Conservation (phyloP, 2,888 invertebrate genomes). For the Cacoxenus indagator region DNA sequence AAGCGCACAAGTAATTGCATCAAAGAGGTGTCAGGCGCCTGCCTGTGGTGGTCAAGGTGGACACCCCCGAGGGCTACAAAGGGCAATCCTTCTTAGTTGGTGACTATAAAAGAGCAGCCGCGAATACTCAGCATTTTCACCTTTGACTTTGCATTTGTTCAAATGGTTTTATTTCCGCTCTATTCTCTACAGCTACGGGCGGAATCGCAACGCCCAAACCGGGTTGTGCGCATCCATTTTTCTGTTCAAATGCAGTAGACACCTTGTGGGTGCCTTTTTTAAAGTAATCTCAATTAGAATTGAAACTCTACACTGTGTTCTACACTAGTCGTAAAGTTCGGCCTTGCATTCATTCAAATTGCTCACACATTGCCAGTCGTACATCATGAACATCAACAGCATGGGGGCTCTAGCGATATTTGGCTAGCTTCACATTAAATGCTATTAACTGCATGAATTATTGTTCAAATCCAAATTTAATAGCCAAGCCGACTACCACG, state of each 20-base stretch:
- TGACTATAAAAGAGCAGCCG: not conserved
- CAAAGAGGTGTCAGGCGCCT: no score
- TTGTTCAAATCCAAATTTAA: constrained; percentile 64
- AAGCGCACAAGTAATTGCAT: not conserved
- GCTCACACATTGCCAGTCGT: not conserved
- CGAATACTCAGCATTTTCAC: constrained; percentile 12
- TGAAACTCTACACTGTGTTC: not conserved
- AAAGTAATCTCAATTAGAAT: not conserved
- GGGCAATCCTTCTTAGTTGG: not conserved
- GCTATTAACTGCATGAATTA: constrained; percentile 69
- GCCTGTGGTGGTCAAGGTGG: constrained; percentile 1
- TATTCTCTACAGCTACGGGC: not conserved
- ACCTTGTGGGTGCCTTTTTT: not conserved
- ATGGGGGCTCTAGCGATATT: not conserved
- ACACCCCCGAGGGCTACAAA: not conserved
- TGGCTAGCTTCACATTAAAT: constrained; percentile 51
- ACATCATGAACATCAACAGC: not conserved
- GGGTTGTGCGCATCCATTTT: not conserved
- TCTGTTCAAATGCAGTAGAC: not conserved
- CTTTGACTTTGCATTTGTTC: constrained; percentile 13
- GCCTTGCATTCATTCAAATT: not conserved
- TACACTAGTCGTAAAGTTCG: not conserved
- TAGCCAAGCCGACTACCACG: constrained; percentile 41
- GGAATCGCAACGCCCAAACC: not conserved
- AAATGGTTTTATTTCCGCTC: constrained; percentile 10